Evolutionary conservation across 2,113 vertebrate species (phyloP), one percentile per base, ranked within the genome.

Genomic region (Pelecanoides urinatrix): DNA sequence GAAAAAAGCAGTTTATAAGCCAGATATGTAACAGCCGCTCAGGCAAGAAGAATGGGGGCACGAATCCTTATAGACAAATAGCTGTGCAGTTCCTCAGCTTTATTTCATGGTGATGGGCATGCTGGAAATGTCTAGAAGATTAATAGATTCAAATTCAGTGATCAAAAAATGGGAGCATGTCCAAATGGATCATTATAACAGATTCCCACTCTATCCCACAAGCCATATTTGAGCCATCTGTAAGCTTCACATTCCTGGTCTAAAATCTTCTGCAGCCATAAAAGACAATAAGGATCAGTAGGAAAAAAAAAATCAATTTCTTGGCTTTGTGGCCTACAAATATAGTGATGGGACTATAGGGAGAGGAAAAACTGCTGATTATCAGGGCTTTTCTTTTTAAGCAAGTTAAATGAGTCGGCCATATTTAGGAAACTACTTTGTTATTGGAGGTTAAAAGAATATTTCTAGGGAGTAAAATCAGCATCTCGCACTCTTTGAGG

Each of bases 121-220:
- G 58, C 53, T 93, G 91, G 61, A 94, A 92, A 88, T 67, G 65
- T 76, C 92, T 86, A 11, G 61, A 88, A 88, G 90, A 94, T 91
- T 38, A 88, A 96, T 82, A 91, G 92, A 92, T 96, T 83, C 74
- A 94, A 94, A 97, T 94, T 86, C 91, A 93, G 71, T 94, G 95
- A 94, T 94, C 89, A 93, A 82, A 94, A 94, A 65, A 66, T 63
- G 68, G 81, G 88, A 91, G 23, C 52, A 47, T 75, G 40, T 84
- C 75, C 94, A 94, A 96, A 92, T 87, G 86, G 95, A 97, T 96
- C 93, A 90, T 97, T 94, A 80, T 84, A 94, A 86, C 61, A 88
- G 92, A 97, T 96, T 95, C 94, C 73, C 11, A 63, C 82, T 81
- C 65, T 94, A 73, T 68, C 70, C 63, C 76, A 81, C 44, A 79